Base-by-base conservation (phyloP, 2,113 vertebrate species). In the Carettochelys insculpta region DNA sequence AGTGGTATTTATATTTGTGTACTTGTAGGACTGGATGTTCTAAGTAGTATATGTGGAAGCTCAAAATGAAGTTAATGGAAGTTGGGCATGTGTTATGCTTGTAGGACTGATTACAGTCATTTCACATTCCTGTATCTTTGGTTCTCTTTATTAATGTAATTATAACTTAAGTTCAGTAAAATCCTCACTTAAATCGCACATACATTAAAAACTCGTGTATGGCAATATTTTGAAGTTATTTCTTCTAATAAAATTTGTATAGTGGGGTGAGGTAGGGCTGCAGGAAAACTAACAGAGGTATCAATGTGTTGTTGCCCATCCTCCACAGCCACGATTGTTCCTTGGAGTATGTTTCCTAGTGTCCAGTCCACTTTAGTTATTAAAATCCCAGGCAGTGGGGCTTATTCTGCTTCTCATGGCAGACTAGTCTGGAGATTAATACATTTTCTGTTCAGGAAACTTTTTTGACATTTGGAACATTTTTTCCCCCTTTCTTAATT, bases 231-330 rank as follows among this genome's bases (percentile, higher is more conserved):
- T 52, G 16, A 1, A 5, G 43, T 43, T 80, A 1, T 89, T 91
- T 61, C 29, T 79, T 29, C 27, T 34, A 20, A 38, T 34, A 17
- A 24, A 85, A 86, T 5, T 47, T 77, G 68, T 85, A 56, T 43
- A 4, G 41, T 76, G 14, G 11, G 20, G 5, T 79, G 20, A n/a
- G n/a, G n/a, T n/a, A n/a, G 16, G 80, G 82, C 7, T 3, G 7
- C 77, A 41, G 22, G 9, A 52, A 56, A 65, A 29, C 0, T 0
- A 7, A 43, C 1, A 48, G 17, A 22, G 41, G 20, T 24, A 22
- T 17, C 20, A 41, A 5, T 22, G 65, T 71, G 1, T 50, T n/a
- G n/a, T 31, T 84, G 10, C n/a, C 82, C 75, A 73, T 88, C n/a
- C 48, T 5, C 19, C 29, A 50, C 17, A 9, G 12, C 16, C 68